Base-by-base conservation (phyloP, 2,888 invertebrate species). In the Sturmia bella region DNA sequence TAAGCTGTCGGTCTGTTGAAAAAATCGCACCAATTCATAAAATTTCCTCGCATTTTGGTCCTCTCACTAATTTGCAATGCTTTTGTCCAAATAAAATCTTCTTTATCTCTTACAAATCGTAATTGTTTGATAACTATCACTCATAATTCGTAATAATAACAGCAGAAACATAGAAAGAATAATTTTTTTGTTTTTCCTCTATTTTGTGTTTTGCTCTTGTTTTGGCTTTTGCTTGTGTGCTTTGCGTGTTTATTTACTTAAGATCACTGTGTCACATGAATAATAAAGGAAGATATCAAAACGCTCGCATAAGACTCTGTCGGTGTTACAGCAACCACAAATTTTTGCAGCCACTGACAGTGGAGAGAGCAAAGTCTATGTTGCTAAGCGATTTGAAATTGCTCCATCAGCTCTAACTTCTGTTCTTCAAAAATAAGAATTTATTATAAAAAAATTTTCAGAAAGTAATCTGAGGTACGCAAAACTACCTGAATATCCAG, bases 301-400 rank as follows among this genome's bases (percentile, higher is more conserved):
- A n/a, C n/a, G 27, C 45, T 12, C 69, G 15, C 50, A 50, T 50
- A 43, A 43, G n/a, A 43, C 45, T 45, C 45, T 45, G 45, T 45
- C 45, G 15, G 1, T 45, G 15, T 45, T 45, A 45, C 15, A 45
- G 17, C n/a, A 45, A 45, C 45, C n/a, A 45, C 45, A 45, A 45
- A 15, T 45, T 45, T 45, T 45, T 45, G 1, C 45, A 45, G 15
- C 15, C 15, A 45, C 17, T 52, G 52, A 24, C 13, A 52, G 24
- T 52, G 52, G 24, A 52, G 13, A 52, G 21, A 21, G 24, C 19
- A 45, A 45, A 45, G 17, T 45, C n/a, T n/a, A 45, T 17, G 45
- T 45, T 45, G 52, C 21, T 52, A 52, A 12, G 52, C 21, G 24
- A 52, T 52, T 21, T 50, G 50, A 50, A 19, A 50, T 50, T 43